A percentile compares a stretch with the other conserved stretches of the same genome.
Evolutionary conservation across 1,140 invertebrate species (phyloP).

Genomic region (Tribolium castaneum): DNA sequence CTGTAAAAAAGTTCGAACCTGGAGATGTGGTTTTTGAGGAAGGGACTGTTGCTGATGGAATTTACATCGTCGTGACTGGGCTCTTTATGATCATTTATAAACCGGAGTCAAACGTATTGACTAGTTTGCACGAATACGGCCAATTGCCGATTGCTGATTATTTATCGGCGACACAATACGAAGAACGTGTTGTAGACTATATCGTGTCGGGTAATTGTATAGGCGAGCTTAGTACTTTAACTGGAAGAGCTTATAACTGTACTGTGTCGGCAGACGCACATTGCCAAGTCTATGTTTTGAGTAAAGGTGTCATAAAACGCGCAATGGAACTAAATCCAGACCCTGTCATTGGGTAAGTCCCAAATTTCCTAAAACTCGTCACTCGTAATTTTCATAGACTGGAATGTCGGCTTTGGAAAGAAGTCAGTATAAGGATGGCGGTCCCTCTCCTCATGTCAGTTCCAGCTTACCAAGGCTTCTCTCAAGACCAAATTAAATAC

Average conservation of each 20-base stretch:
- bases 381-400: background rate
- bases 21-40: constrained; percentile 40
- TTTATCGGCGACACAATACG: background rate
- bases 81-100: constrained; percentile 3
- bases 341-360: constrained; percentile 19
- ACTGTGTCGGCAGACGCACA: constrained; percentile 45
- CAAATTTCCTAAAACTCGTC: background rate
- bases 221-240: constrained; percentile 44
- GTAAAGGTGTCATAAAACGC: constrained; percentile 6
- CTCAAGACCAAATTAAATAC: constrained; percentile 45
- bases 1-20: constrained; percentile 22
- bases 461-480: constrained; percentile 42
- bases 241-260: constrained; percentile 43
- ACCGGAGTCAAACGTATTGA: background rate
- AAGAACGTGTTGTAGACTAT: constrained; percentile 19
- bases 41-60: constrained; percentile 31
- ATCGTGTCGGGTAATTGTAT: constrained; percentile 46
- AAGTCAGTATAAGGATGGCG: constrained; percentile 47
- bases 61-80: constrained; percentile 48
- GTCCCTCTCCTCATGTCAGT: constrained; percentile 46
- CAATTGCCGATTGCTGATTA: constrained; percentile 22
- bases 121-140: constrained; percentile 21
- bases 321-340: constrained; percentile 39
- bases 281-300: constrained; percentile 40
- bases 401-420: constrained; percentile 53